Percentiles rank a stretch among this genome's conserved stretches.
Evolutionary conservation across 2,113 vertebrate genomes (phyloP).

Genomic region (Planiliza haematocheilus): DNA sequence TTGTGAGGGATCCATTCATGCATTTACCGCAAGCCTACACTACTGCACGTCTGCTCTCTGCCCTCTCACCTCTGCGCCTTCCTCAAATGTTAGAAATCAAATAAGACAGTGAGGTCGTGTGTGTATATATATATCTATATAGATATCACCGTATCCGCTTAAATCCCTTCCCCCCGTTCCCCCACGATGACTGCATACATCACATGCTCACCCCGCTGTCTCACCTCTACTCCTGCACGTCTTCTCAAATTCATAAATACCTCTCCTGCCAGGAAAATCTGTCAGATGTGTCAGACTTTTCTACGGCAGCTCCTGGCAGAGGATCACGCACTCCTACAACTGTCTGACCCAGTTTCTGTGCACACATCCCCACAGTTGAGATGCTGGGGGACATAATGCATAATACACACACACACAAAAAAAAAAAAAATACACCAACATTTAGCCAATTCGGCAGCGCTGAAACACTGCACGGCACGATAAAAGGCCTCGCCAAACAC

Average conservation of each 20-base stretch:
- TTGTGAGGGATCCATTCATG: conserved; percentile 31
- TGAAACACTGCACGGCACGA: too few relatives aligned
- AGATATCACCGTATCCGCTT: too few relatives aligned
- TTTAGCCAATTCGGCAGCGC: conserved; percentile 14
- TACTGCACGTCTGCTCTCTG: background rate
- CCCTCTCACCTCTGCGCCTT: conserved; percentile 4
- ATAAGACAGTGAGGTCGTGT: background rate
- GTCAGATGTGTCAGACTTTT: conserved; percentile 48
- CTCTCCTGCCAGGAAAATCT: conserved; percentile 30
- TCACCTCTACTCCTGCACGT: conserved; percentile 15
- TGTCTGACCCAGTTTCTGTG: conserved; percentile 76
- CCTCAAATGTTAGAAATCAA: background rate
- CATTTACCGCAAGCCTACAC: background rate
- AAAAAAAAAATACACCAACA: conserved; percentile 29
- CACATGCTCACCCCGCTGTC: background rate
- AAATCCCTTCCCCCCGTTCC: background rate
- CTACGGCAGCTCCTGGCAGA: conserved; percentile 56
- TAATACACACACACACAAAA: conserved; percentile 34
- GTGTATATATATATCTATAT: background rate
- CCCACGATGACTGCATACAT: conserved; percentile 6
- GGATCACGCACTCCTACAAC: conserved; percentile 47
- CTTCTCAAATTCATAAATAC: conserved; percentile 19
- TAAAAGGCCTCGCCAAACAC: conserved; percentile 3
- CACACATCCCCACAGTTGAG: conserved; percentile 30
- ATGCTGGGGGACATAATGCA: conserved; percentile 45